These are phyloP conservation scores for Falco cherrug DNA, from an alignment of 2,797 vertebrate genomes.

Conservation along the genomic window DNA sequence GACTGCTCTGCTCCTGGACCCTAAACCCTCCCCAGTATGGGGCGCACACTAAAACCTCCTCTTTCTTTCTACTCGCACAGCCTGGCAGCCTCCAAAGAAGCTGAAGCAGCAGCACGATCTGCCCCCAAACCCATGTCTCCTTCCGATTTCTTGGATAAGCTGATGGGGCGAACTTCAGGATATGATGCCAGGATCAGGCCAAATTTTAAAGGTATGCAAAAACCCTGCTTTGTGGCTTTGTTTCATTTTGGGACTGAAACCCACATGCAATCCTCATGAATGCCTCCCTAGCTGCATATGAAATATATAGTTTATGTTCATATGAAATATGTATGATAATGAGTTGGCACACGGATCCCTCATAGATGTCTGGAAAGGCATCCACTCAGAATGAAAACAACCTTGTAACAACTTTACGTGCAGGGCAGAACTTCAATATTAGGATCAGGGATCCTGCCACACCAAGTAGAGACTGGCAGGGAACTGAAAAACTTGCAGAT, in stretches of 20 bases:
- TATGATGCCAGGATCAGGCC: constrained; percentile 98
- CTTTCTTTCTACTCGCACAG: constrained; percentile 78
- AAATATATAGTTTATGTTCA: not conserved
- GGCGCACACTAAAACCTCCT: not conserved
- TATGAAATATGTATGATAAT: not conserved
- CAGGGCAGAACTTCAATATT: not conserved
- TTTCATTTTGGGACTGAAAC: not conserved
- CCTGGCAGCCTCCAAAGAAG: constrained; percentile 95
- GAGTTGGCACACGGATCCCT: not conserved
- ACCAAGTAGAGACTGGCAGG: not conserved
- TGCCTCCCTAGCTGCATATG: not conserved
- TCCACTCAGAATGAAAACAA: not conserved
- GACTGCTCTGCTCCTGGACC: not conserved
- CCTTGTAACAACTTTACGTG: not conserved
- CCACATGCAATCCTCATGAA: not conserved
- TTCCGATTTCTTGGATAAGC: constrained; percentile 97
- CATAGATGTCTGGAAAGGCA: not conserved
- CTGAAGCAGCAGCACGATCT: constrained; percentile 89
- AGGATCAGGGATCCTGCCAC: not conserved
- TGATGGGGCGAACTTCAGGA: constrained; percentile 98
- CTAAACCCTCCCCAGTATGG: not conserved
- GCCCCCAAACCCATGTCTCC: constrained; percentile 93
- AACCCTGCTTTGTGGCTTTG: not conserved
- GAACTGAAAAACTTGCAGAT: not conserved
- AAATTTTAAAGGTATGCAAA: constrained; percentile 95